Evolutionary conservation across 2,888 invertebrate genomes (phyloP).

Genomic region (Patella ulyssiponensis): DNA sequence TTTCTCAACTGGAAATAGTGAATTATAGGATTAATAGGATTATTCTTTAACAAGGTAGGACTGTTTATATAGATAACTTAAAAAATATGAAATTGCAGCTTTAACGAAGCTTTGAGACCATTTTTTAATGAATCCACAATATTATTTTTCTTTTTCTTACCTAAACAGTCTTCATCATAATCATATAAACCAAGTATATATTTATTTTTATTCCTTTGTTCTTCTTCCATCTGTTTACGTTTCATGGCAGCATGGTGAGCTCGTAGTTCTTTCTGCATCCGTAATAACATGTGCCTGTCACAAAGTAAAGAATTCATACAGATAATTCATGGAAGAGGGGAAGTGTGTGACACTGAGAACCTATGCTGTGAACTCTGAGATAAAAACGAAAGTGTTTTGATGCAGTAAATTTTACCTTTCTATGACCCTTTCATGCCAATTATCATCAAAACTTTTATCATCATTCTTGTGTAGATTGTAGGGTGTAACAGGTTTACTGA

Average conservation of each 20-base stretch:
- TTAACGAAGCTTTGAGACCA: too few species aligned
- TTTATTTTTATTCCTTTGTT: constrained; percentile 1
- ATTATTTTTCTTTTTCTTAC: background rate
- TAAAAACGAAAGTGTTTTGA: too few species aligned
- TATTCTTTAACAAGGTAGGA: too few species aligned
- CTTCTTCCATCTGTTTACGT: constrained; percentile 34
- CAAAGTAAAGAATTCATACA: background rate
- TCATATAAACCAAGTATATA: background rate
- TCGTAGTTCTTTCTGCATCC: constrained; percentile 65
- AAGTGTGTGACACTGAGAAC: too few species aligned
- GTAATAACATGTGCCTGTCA: constrained; percentile 61
- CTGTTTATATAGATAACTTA: too few species aligned
- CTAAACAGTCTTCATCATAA: background rate
- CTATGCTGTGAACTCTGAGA: too few species aligned
- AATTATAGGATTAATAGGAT: too few species aligned
- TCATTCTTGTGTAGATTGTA: constrained; percentile 58
- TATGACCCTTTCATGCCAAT: constrained; percentile 64
- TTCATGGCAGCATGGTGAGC: constrained; percentile 59
- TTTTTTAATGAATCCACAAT: too few species aligned
- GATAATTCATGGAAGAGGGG: too few species aligned
- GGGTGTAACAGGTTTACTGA: constrained; percentile 43
- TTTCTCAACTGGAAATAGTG: too few species aligned
- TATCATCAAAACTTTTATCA: constrained; percentile 59
- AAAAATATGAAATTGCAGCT: too few species aligned
- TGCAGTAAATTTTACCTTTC: constrained; percentile 52